A percentile compares a stretch with the other conserved stretches of the same genome.
Evolutionary conservation across 2,113 vertebrate genomes (phyloP).

Genomic region (Psettodes erumei): DNA sequence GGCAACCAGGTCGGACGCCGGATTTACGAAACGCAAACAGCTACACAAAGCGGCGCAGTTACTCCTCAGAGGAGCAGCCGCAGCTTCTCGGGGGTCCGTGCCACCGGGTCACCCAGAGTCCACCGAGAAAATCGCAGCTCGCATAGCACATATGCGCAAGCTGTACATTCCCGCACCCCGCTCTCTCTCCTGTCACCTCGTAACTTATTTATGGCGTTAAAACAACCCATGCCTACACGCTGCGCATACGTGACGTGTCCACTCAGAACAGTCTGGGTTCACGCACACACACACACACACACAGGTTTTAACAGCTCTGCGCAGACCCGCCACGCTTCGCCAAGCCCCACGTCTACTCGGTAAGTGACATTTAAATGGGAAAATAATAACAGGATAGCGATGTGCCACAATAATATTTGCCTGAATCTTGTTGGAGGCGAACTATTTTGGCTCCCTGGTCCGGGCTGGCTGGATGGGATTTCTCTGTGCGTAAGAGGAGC

Average conservation of each 20-base stretch:
- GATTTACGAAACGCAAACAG: not conserved
- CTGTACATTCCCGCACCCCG: slow-evolving; percentile 8
- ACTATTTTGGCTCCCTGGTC: slow-evolving; percentile 27
- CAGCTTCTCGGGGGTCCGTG: slow-evolving; percentile 18
- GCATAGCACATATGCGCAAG: slow-evolving; percentile 10
- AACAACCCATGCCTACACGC: slow-evolving; percentile 40
- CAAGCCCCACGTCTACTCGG: slow-evolving; percentile 28
- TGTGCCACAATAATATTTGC: slow-evolving; percentile 45
- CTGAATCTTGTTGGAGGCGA: slow-evolving; percentile 15
- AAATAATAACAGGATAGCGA: slow-evolving; percentile 39
- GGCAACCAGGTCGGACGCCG: not conserved
- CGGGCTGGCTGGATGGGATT: slow-evolving; percentile 14
- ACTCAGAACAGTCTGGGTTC: slow-evolving; percentile 48
- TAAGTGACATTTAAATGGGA: slow-evolving; percentile 37
- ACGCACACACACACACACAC: slow-evolving; percentile 28
- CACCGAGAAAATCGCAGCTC: slow-evolving; percentile 37
- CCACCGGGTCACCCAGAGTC: slow-evolving; percentile 55
- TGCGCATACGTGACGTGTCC: slow-evolving; percentile 46
- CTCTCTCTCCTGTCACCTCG: slow-evolving; percentile 34
- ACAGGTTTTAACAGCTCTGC: slow-evolving; percentile 20
- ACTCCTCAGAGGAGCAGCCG: not conserved
- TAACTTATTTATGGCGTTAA: slow-evolving; percentile 66
- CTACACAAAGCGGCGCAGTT: not conserved
- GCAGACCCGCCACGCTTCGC: slow-evolving; percentile 5
- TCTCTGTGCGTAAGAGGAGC: not conserved